A percentile compares a stretch with the other conserved stretches of the same genome.
Evolutionary conservation across 2,113 vertebrate species (phyloP).

Genomic region (Seriola quinqueradiata): DNA sequence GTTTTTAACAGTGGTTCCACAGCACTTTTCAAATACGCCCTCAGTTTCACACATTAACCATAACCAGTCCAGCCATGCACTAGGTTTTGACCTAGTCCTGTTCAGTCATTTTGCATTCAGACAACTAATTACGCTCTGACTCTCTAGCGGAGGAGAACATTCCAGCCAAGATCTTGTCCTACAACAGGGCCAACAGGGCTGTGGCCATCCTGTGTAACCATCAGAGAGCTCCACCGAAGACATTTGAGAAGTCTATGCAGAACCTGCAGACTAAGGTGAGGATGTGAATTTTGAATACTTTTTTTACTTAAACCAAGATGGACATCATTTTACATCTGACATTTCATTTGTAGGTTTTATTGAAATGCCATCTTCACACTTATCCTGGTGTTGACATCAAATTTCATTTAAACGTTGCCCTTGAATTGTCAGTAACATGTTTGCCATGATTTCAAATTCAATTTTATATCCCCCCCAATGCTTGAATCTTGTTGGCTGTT

Average conservation of each 20-base stretch:
- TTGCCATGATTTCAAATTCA: too few relatives aligned
- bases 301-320: background rate
- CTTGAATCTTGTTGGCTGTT: background rate
- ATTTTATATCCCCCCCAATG: too few relatives aligned
- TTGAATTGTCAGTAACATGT: too few relatives aligned
- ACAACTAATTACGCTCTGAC: background rate
- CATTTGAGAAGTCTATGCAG: conserved; percentile 99
- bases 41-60: too few relatives aligned
- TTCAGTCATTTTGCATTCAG: background rate
- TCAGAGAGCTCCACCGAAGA: conserved; percentile 98
- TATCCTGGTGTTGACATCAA: background rate
- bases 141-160: conserved; percentile 92
- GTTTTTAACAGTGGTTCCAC: too few relatives aligned
- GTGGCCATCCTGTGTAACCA: conserved; percentile 99
- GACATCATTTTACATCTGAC: background rate
- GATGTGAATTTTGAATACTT: too few relatives aligned
- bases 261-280: conserved; percentile 95
- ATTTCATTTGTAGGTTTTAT: background rate
- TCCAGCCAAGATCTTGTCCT: conserved; percentile 97
- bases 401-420: too few relatives aligned
- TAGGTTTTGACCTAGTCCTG: background rate
- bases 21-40: too few relatives aligned
- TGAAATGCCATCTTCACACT: background rate
- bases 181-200: conserved; percentile 98
- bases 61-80: too few relatives aligned